Evolutionary conservation across 2,797 vertebrate species (phyloP), one percentile per base, ranked within the genome.

Genomic region (Microchirus variegatus): DNA sequence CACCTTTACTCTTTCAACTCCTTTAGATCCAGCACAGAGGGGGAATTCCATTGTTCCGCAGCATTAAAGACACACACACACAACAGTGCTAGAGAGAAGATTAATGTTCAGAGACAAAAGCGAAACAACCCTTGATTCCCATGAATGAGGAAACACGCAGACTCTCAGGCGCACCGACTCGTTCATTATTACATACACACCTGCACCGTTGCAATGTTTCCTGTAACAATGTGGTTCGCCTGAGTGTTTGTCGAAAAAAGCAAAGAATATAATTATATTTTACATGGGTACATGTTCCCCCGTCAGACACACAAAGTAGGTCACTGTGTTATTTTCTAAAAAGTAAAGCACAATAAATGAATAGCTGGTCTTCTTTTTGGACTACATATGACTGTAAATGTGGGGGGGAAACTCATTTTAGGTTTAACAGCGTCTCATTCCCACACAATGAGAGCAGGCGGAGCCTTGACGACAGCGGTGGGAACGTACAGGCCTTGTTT

Each of bases 121-220:
- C 7, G 10, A 59, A 47, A 53, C 7, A 49, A 38, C 0, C 1
- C n/a, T 31, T 43, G 10, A 1, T 1, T 2, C 15, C 72, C 0
- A 44, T 8, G 47, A 78, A 82, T 64, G 69, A 77, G 78, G 78
- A 87, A 82, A 68, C 62, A 61, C 42, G 5, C 68, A 59, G 4
- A 41, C 31, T 22, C 5, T 1, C 13, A 2, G 10, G 35, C 18
- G 6, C 16, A 48, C 19, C 16, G 2, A 17, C 37, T 5, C 17
- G 3, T 52, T 10, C 14, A 1, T 2, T 52, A 35, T 10, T 44
- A 38, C 3, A 2, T 41, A 16, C 5, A 14, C 0, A 1, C 8
- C 5, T 77, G 52, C 10, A 43, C 10, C 9, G 14, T 10, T 63
- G 12, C 35, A 19, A 2, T 47, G 36, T 1, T 45, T 16, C 14